A percentile compares a stretch with the other conserved stretches of the same genome.
Conservation (phyloP, 2,797 vertebrate genomes). For the Chiloscyllium punctatum region DNA sequence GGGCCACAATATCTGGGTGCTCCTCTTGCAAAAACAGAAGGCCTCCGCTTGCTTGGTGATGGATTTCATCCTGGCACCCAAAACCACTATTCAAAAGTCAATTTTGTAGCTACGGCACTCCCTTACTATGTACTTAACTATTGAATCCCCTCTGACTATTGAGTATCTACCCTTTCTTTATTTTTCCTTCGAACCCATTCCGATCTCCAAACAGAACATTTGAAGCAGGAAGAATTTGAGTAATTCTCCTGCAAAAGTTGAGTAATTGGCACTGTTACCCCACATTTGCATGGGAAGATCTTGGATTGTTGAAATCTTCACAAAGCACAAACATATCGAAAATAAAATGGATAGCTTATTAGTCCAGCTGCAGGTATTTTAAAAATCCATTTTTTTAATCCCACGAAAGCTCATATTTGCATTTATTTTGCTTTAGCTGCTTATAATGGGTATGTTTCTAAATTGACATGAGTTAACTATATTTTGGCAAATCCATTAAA, state of each 20-base stretch:
- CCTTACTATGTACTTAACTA: not conserved
- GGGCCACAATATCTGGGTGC: not conserved
- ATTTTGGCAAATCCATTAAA: not conserved
- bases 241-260: not conserved
- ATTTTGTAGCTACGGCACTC: not conserved
- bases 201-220: not conserved
- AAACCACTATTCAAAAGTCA: not conserved
- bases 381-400: not conserved
- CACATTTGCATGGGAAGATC: not conserved
- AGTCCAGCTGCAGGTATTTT: not conserved
- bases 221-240: not conserved
- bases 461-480: not conserved
- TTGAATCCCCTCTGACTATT: not conserved
- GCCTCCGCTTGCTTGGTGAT: not conserved
- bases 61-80: not conserved
- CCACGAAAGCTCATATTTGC: conserved; percentile 11
- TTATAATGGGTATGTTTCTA: conserved; percentile 7
- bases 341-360: not conserved
- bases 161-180: not conserved
- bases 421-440: not conserved
- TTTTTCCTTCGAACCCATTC: not conserved
- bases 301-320: not conserved
- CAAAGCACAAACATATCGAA: not conserved
- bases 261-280: not conserved
- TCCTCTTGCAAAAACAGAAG: not conserved